These are phyloP conservation scores for Hylaea fasciaria DNA, from an alignment of 2,888 invertebrate genomes.

Conservation along the genomic window DNA sequence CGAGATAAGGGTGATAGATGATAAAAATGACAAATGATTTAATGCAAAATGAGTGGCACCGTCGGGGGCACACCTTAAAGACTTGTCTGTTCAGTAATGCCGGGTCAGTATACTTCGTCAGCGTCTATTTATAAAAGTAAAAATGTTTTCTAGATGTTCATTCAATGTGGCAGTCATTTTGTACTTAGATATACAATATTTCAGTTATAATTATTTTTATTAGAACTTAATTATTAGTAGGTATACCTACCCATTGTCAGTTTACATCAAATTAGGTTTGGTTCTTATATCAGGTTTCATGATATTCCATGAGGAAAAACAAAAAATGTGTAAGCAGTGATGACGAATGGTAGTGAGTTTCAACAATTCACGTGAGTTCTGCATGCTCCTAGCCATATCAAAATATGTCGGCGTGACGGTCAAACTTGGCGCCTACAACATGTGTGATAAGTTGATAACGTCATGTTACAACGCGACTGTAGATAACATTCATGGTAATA, in stretches of 20 bases:
- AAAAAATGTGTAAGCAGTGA: no score
- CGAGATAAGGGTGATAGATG: constrained; percentile 39
- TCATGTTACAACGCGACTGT: neutral
- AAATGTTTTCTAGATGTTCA: no score
- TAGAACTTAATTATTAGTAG: no score
- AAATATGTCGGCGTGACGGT: constrained; percentile 3
- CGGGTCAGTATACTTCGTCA: constrained; percentile 44
- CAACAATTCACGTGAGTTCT: constrained; percentile 33
- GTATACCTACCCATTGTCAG: no score
- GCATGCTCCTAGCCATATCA: constrained; percentile 1
- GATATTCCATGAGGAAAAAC: no score
- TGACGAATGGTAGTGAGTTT: neutral
- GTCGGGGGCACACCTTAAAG: constrained; percentile 54
- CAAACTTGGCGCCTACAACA: constrained; percentile 15
- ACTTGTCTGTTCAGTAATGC: constrained; percentile 53
- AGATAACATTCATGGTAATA: no score
- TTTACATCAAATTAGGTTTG: no score
- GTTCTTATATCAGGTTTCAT: no score
- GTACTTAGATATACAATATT: no score
- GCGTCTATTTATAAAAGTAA: neutral
- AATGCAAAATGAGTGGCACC: constrained; percentile 51
- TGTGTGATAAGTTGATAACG: constrained; percentile 2
- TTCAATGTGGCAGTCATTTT: no score
- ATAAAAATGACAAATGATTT: constrained; percentile 50
- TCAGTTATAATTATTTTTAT: no score